Conservation (phyloP, 92 coral and sea anemone genomes). For the Pocillopora grandis region DNA sequence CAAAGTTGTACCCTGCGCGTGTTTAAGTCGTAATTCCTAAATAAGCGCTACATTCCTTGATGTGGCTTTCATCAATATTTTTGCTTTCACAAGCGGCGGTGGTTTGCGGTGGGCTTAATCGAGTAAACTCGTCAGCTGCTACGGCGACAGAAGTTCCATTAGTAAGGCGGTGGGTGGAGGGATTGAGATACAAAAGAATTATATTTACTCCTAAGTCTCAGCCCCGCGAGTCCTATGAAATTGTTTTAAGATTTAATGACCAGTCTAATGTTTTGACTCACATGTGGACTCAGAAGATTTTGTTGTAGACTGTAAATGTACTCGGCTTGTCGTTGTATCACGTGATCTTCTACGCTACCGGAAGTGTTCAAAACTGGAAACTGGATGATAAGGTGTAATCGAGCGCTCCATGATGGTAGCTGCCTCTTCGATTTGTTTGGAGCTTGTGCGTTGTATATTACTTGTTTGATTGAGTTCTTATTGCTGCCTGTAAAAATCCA, state of each 20-base stretch:
- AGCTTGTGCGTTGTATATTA: neutral
- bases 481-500: neutral
- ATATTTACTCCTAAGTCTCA: too few species aligned
- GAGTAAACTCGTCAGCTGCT: too few species aligned
- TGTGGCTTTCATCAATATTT: too few species aligned
- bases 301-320: slow-evolving; percentile 63
- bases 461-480: neutral
- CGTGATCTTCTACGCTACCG: neutral
- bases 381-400: slow-evolving; percentile 74
- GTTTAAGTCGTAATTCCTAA: too few species aligned
- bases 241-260: neutral
- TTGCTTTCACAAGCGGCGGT: too few species aligned
- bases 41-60: too few species aligned
- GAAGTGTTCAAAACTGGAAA: slow-evolving; percentile 73
- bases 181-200: too few species aligned
- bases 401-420: neutral
- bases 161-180: too few species aligned
- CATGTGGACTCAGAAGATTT: slow-evolving; percentile 73
- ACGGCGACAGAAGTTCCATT: too few species aligned
- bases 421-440: neutral
- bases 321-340: slow-evolving; percentile 61
- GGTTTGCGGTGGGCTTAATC: too few species aligned
- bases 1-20: too few species aligned
- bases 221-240: neutral
- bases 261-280: slow-evolving; percentile 24